phyloP scores from a whole-genome alignment of 2,888 invertebrate genomes.

The Cephus pulcher region DNA sequence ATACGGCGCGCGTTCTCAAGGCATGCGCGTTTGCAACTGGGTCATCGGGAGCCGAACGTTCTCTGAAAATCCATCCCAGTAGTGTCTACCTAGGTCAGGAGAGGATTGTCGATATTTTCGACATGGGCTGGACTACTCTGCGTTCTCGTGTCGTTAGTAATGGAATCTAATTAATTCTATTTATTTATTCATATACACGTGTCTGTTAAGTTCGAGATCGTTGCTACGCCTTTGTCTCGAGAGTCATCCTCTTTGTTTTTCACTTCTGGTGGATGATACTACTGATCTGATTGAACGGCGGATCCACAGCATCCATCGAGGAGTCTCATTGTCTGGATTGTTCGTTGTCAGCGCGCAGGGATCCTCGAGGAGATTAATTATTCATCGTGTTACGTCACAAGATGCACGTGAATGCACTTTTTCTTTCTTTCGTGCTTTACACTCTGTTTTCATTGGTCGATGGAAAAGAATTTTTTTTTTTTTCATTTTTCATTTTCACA shows the following conservation, averaged over 20 bases:
- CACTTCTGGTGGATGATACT: neutral
- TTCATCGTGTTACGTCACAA: neutral
- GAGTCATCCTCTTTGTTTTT: neutral
- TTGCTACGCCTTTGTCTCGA: neutral
- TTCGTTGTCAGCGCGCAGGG: neutral
- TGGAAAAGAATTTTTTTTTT: neutral
- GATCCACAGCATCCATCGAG: neutral
- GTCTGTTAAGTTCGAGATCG: neutral
- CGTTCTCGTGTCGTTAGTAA: conserved; percentile 71
- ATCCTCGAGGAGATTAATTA: neutral
- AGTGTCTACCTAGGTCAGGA: conserved; percentile 49
- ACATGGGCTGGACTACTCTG: conserved; percentile 72
- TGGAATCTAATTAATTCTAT: neutral
- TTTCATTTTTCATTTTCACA: neutral
- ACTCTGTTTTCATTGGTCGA: neutral
- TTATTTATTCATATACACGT: neutral
- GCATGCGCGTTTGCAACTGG: conserved; percentile 64
- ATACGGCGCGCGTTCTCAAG: conserved; percentile 55
- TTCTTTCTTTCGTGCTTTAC: neutral
- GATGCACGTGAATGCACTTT: neutral
- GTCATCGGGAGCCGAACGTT: conserved; percentile 48
- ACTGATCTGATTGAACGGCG: neutral
- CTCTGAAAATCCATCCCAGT: conserved; percentile 54
- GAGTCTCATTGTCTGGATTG: neutral
- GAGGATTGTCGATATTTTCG: conserved; percentile 32